These are phyloP conservation scores for Oxyscelio sp. DNA, from an alignment of 2,888 invertebrate genomes.

Conservation along the genomic window DNA sequence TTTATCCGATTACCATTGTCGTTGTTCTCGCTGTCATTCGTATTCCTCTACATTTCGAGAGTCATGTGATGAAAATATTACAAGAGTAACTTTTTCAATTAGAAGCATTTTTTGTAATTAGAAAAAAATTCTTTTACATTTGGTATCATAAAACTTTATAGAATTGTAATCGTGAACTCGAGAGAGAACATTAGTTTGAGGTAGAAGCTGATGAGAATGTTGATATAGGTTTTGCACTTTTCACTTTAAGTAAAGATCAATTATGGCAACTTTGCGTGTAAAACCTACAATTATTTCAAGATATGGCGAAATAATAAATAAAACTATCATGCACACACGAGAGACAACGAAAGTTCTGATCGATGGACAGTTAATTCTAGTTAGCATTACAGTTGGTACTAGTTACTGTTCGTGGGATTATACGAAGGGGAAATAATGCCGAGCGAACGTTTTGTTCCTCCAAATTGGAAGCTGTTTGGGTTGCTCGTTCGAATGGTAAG, in stretches of 20 bases:
- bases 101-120: background rate
- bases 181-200: conserved; percentile 62
- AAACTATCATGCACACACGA: conserved; percentile 48
- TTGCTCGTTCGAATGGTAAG: background rate
- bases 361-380: background rate
- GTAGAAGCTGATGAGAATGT: conserved; percentile 39
- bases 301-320: conserved; percentile 21
- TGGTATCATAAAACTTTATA: background rate
- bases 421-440: background rate
- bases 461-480: background rate
- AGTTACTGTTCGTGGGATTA: background rate
- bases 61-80: conserved; percentile 80
- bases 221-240: conserved; percentile 22
- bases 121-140: background rate
- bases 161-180: conserved; percentile 53
- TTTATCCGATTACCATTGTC: conserved; percentile 83
- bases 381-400: background rate
- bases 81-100: conserved; percentile 49
- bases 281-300: conserved; percentile 12
- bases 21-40: conserved; percentile 84
- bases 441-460: background rate
- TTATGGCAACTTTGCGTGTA: background rate
- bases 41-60: conserved; percentile 81
- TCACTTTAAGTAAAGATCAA: background rate
- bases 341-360: conserved; percentile 26